Percentiles rank a stretch among this genome's conserved stretches.
phyloP scores from a whole-genome alignment of 1,140 invertebrate species.

The Dreissena rostriformis region DNA sequence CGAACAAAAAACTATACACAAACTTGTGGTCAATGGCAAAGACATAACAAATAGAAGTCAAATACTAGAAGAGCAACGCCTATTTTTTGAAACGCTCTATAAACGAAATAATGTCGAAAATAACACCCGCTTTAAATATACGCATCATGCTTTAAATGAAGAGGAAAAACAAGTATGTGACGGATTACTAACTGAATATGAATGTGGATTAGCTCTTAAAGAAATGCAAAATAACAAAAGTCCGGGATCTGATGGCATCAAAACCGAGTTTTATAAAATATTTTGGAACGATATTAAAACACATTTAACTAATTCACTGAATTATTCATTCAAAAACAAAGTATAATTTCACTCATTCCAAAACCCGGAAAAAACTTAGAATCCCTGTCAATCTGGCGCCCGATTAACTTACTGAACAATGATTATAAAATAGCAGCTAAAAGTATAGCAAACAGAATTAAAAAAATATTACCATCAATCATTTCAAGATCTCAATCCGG shows the following conservation, averaged over 20 bases:
- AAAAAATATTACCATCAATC: slow-evolving; percentile 15
- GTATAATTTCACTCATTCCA: slow-evolving; percentile 53
- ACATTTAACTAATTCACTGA: slow-evolving; percentile 18
- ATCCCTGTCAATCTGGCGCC: slow-evolving; percentile 56
- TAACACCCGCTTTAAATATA: no score
- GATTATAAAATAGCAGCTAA: slow-evolving; percentile 39
- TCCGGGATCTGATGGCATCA: slow-evolving; percentile 57
- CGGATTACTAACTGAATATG: no score
- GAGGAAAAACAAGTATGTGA: no score
- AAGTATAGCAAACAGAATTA: slow-evolving; percentile 17
- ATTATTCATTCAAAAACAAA: slow-evolving; percentile 46
- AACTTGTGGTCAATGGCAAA: no score
- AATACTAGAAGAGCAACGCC: no score
- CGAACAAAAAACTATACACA: no score
- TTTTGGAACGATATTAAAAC: slow-evolving; percentile 40
- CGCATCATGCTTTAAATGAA: no score
- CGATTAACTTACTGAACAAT: slow-evolving; percentile 58
- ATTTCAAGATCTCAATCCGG: slow-evolving; percentile 46
- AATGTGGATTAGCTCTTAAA: no score
- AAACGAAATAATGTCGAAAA: no score
- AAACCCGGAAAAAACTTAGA: slow-evolving; percentile 43
- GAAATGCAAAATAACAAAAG: not conserved
- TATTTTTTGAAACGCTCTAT: no score
- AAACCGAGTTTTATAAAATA: slow-evolving; percentile 54
- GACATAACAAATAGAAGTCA: no score